These are phyloP conservation scores for Pteronotus mesoamericanus DNA, from an alignment of 2,797 vertebrate genomes.

Conservation along the genomic window DNA sequence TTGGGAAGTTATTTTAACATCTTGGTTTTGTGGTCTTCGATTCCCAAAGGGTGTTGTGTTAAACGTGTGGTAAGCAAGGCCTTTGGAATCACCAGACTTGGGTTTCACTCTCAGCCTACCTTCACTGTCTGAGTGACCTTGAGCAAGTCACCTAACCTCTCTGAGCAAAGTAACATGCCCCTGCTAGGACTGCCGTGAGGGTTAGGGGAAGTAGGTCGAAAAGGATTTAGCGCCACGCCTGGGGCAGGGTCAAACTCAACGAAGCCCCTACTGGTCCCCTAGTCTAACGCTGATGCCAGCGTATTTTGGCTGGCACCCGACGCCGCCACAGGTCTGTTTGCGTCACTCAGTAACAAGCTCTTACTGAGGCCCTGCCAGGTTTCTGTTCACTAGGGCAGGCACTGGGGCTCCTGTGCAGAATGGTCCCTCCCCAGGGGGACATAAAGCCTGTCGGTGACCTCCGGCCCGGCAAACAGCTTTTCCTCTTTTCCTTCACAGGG, in stretches of 20 bases:
- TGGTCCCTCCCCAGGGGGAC: not conserved
- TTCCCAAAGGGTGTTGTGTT: not conserved
- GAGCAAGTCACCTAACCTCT: not conserved
- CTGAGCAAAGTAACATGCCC: not conserved
- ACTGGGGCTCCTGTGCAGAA: not conserved
- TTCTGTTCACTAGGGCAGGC: not conserved
- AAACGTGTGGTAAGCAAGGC: not conserved
- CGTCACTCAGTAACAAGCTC: not conserved
- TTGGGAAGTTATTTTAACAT: not conserved
- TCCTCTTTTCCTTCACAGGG: constrained; percentile 66
- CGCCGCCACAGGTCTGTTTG: not conserved
- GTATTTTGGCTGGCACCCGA: not conserved
- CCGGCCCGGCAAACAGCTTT: not conserved
- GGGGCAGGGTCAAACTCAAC: accelerated
- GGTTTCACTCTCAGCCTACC: not conserved
- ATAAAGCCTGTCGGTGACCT: accelerated
- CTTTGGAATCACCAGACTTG: not conserved
- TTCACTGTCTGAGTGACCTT: not conserved
- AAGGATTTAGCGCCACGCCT: not conserved
- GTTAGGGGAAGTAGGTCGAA: not conserved
- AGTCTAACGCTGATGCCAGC: not conserved
- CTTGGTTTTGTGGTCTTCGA: not conserved
- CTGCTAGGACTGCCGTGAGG: not conserved
- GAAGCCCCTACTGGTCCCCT: not conserved
- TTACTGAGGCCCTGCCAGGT: not conserved